Percentiles rank a stretch among this genome's conserved stretches.
Conservation (phyloP, 2,797 vertebrate genomes). For the Scolopax bukidnonensis region DNA sequence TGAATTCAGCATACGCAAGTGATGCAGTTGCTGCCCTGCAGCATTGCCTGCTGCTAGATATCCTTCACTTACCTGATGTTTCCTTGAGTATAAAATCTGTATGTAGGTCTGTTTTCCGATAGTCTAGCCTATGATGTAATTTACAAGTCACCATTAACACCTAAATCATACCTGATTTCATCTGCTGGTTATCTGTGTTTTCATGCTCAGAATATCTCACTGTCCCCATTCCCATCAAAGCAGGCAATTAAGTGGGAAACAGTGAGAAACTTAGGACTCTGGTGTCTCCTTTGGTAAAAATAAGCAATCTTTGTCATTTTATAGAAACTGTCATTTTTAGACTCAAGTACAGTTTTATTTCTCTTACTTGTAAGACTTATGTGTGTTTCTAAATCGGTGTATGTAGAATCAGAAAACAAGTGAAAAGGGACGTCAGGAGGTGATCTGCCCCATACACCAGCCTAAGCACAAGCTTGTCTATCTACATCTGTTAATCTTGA, state of each 20-base stretch:
- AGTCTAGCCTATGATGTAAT: background rate
- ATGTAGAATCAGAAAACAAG: background rate
- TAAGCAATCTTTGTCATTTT: background rate
- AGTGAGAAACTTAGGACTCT: background rate
- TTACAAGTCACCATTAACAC: background rate
- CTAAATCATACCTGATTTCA: background rate
- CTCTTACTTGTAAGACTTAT: fast-evolving
- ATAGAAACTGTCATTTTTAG: background rate
- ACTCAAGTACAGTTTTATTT: background rate
- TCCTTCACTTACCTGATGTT: background rate
- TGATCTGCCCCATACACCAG: background rate
- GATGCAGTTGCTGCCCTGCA: background rate
- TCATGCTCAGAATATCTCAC: background rate
- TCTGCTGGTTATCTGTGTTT: background rate
- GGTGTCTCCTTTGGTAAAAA: too few relatives aligned
- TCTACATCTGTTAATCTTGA: background rate
- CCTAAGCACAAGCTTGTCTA: background rate
- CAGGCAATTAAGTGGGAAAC: background rate
- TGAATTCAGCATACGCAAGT: background rate
- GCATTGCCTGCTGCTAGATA: background rate
- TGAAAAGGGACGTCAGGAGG: background rate
- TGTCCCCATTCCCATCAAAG: background rate
- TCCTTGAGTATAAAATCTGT: background rate
- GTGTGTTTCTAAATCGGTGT: background rate
- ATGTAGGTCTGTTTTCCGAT: background rate